Base-by-base conservation (phyloP, 30 jellyfish, hydroid and myxozoan species). In the Cassiopea andromeda region DNA sequence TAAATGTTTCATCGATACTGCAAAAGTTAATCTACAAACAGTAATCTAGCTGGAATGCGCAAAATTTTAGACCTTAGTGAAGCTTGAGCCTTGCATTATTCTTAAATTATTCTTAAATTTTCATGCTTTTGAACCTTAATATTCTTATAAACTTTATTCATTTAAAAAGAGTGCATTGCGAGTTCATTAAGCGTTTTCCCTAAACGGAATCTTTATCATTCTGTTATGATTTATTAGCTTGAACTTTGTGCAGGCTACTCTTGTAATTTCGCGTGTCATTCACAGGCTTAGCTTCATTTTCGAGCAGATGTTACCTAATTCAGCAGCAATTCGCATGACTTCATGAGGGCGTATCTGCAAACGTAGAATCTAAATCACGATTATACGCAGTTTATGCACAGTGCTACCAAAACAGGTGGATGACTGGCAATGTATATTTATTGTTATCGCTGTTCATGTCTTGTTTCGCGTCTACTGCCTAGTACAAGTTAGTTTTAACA, bases 271-370 rank as follows among this genome's bases (percentile, higher is more conserved):
- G 64, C 64, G 64, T 54, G 73, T 9, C 73, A 2, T 17, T 64
- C 43, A 9, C 15, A 5, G 43, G 73, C 73, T 64, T 64, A 64
- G 19, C 73, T 64, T 9, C 27, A 2, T 5, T 5, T 2, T 64
- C 73, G 73, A 64, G 73, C 73, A 64, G 73, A 64, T 64, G 73
- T 64, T 64, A 17, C 43, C 27, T 64, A 64, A 64, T 64, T 5
- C 73, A 17, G 19, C 15, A 64, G 73, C 27, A 64, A 5, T 64
- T 64, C 73, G 43, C 15, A 64, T 64, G 73, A 64, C 19, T 64
- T 17, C 2, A 14, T 14, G 43, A 64, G 73, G 73, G 73, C 73
- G 73, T 64, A 64, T 64, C 73, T 64, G 27, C 73, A 64, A 14
- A 64, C 2, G 2, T 27, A 27, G 27, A 64, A 27, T 64, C 6